These are phyloP conservation scores for Athripsodes cinereus DNA, from an alignment of 2,888 invertebrate species.

Conservation along the genomic window DNA sequence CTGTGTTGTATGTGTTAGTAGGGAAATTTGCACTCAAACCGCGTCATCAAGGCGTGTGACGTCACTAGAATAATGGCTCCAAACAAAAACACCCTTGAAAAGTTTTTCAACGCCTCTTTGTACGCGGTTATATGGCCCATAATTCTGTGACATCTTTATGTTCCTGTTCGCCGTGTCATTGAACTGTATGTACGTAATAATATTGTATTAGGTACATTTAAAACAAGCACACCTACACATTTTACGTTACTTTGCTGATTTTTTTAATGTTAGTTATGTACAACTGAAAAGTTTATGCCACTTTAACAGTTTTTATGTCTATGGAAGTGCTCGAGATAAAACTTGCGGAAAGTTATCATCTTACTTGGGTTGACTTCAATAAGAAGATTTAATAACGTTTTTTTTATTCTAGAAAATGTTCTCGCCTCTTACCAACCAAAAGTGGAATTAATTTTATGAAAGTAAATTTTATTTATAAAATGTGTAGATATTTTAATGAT, in stretches of 20 bases:
- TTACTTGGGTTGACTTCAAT: not conserved
- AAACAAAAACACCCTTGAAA: conserved; percentile 15
- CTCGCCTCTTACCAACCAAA: too few species aligned
- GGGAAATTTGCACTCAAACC: conserved; percentile 12
- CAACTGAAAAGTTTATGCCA: not conserved
- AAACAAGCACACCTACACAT: not conserved
- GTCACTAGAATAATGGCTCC: conserved; percentile 11
- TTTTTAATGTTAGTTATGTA: not conserved
- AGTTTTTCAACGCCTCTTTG: conserved; percentile 7
- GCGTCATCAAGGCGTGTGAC: conserved; percentile 14
- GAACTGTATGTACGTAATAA: not conserved
- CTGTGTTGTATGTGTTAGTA: not conserved
- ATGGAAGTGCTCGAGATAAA: not conserved
- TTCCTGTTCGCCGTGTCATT: not conserved
- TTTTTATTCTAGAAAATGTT: too few species aligned
- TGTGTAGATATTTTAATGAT: too few species aligned
- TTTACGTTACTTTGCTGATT: not conserved
- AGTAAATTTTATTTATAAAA: too few species aligned
- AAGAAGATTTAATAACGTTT: too few species aligned
- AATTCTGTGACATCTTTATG: conserved; percentile 2
- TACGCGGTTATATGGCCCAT: not conserved
- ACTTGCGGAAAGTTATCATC: not conserved
- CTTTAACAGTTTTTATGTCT: not conserved
- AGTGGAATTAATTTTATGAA: too few species aligned
- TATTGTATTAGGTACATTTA: not conserved